Evolutionary conservation across 2,113 vertebrate genomes (phyloP).

Genomic region (Labeo catla): DNA sequence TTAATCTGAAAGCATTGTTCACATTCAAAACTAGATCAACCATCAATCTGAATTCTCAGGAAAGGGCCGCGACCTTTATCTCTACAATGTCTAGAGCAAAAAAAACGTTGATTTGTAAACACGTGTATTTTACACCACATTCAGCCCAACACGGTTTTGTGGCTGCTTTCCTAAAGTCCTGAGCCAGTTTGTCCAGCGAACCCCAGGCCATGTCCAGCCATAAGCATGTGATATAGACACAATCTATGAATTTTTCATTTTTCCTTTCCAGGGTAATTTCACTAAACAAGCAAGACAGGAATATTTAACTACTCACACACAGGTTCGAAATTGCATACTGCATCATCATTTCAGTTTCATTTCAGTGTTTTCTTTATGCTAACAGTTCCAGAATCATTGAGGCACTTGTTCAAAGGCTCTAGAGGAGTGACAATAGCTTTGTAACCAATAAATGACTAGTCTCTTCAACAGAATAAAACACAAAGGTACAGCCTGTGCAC

Average conservation of each 20-base stretch:
- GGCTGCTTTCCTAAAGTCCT: neutral
- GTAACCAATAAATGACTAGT: neutral
- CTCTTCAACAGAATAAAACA: neutral
- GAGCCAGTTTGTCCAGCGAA: neutral
- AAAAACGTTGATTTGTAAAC: neutral
- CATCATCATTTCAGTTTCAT: neutral
- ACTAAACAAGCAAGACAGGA: neutral
- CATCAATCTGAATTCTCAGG: neutral
- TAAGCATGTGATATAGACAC: neutral
- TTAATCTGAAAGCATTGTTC: slow-evolving; percentile 19
- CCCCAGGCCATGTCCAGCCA: neutral
- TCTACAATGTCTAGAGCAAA: neutral
- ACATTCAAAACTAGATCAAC: neutral
- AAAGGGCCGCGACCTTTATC: neutral
- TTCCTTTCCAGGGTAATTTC: neutral
- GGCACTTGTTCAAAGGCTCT: neutral
- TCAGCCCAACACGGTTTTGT: neutral
- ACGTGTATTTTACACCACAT: neutral
- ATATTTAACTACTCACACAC: neutral
- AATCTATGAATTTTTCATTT: neutral
- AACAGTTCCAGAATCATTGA: neutral
- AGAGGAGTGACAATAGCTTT: neutral
- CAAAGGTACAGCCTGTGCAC: neutral
- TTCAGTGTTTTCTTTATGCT: neutral
- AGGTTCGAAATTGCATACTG: neutral